Conservation (phyloP, 1,140 invertebrate species). For the Sycophila sp. region DNA sequence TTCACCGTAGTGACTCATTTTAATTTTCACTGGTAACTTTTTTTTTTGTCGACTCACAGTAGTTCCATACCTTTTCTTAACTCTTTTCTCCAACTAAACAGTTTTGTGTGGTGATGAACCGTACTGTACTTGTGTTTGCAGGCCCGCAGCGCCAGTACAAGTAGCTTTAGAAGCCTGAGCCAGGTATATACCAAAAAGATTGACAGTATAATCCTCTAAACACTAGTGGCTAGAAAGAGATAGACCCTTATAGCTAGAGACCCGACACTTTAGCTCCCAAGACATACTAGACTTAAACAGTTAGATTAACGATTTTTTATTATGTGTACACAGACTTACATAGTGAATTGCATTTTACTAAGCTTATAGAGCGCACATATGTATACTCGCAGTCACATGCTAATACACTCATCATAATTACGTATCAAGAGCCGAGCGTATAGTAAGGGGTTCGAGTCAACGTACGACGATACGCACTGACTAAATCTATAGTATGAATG, state of each 20-base stretch:
- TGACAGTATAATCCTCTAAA: slow-evolving; percentile 49
- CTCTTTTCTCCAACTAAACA: slow-evolving; percentile 47
- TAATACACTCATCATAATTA: too few relatives aligned
- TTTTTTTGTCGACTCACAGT: not conserved
- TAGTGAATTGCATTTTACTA: slow-evolving; percentile 18
- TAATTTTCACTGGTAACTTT: not conserved
- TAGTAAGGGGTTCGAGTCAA: too few relatives aligned
- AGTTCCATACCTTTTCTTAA: slow-evolving; percentile 21
- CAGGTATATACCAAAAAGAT: slow-evolving; percentile 72
- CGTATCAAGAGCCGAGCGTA: too few relatives aligned
- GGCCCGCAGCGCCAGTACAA: slow-evolving; percentile 84
- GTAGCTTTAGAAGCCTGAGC: slow-evolving; percentile 87
- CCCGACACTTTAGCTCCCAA: slow-evolving; percentile 4
- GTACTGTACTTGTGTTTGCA: slow-evolving; percentile 72
- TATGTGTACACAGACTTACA: not conserved
- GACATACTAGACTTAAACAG: not conserved
- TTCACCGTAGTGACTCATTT: not conserved
- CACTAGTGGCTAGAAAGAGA: slow-evolving; percentile 29
- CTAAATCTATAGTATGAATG: too few relatives aligned
- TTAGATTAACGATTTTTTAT: slow-evolving; percentile 14
- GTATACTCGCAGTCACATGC: not conserved
- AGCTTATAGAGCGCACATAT: slow-evolving; percentile 32
- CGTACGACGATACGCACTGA: too few relatives aligned
- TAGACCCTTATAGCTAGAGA: slow-evolving; percentile 19
- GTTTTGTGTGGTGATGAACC: slow-evolving; percentile 58